Conservation (phyloP, 2,888 invertebrate genomes). For the Chymomyza procnemis region DNA sequence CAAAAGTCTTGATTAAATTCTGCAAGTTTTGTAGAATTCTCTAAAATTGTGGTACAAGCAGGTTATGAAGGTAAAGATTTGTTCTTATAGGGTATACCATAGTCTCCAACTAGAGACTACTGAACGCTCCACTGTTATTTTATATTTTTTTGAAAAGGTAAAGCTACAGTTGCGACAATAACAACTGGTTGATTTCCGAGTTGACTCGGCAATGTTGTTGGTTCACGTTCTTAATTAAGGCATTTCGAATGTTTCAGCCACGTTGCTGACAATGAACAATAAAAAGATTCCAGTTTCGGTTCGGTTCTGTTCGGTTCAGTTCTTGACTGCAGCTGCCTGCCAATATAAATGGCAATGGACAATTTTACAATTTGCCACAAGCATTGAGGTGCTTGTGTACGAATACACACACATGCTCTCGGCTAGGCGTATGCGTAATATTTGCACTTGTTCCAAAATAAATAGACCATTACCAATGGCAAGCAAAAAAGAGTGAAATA, state of each 20-base stretch:
- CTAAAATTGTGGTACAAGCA: no score
- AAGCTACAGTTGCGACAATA: conserved; percentile 4
- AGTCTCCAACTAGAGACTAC: background rate
- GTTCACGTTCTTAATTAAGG: conserved; percentile 63
- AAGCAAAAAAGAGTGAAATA: conserved; percentile 50
- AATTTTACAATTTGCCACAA: background rate
- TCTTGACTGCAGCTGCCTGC: background rate
- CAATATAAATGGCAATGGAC: background rate
- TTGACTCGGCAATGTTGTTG: conserved; percentile 27
- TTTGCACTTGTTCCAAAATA: background rate
- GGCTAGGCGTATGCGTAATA: conserved; percentile 2
- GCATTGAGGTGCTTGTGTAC: background rate
- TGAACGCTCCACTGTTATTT: background rate
- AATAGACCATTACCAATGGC: conserved; percentile 32
- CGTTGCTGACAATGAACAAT: conserved; percentile 53
- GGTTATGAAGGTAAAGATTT: no score
- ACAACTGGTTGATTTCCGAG: conserved; percentile 20
- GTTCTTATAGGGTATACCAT: no score
- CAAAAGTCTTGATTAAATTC: background rate
- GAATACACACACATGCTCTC: no score
- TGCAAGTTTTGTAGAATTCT: no score
- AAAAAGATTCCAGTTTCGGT: conserved; percentile 42
- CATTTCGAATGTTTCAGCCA: conserved; percentile 44
- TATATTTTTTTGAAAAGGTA: background rate
- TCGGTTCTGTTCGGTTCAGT: no score